Evolutionary conservation across 2,888 invertebrate genomes (phyloP).

Genomic region (Chydorus sphaericus): DNA sequence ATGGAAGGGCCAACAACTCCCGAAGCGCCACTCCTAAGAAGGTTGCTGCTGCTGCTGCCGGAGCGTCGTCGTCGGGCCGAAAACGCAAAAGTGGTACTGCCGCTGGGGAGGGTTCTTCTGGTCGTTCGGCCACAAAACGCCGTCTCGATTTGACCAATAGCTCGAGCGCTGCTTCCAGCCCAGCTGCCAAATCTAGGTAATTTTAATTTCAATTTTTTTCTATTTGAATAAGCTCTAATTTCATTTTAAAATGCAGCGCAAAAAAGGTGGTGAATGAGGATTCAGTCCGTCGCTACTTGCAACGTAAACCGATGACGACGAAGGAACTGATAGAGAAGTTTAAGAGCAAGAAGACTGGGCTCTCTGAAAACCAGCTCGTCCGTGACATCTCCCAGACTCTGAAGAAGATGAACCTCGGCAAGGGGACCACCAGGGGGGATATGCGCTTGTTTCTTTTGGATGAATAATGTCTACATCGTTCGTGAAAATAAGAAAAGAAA

Average conservation of each 20-base stretch:
- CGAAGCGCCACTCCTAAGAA: too few species aligned
- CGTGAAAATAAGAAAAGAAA: too few species aligned
- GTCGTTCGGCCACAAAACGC: constrained; percentile 34
- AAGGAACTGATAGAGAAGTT: constrained; percentile 90
- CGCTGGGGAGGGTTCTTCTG: background rate
- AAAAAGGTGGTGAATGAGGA: constrained; percentile 88
- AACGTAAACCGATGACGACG: constrained; percentile 94
- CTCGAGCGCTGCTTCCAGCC: constrained; percentile 23
- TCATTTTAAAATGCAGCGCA: constrained; percentile 37
- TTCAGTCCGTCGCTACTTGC: constrained; percentile 81
- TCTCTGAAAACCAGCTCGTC: constrained; percentile 77
- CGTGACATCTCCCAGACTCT: constrained; percentile 87
- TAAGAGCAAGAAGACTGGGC: constrained; percentile 81
- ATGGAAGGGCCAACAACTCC: too few species aligned
- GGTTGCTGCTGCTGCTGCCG: too few species aligned
- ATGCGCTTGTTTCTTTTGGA: constrained; percentile 85
- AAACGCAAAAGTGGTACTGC: constrained; percentile 19
- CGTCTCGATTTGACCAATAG: constrained; percentile 33
- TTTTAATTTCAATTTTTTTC: too few species aligned
- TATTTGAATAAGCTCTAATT: background rate
- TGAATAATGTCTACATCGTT: too few species aligned
- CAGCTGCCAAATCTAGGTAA: constrained; percentile 23
- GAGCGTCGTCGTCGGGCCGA: too few species aligned
- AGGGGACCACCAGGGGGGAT: constrained; percentile 79
- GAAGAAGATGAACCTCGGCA: constrained; percentile 85